Base-by-base conservation (phyloP, 1,140 invertebrate genomes). In the Drosophila nasuta region DNA sequence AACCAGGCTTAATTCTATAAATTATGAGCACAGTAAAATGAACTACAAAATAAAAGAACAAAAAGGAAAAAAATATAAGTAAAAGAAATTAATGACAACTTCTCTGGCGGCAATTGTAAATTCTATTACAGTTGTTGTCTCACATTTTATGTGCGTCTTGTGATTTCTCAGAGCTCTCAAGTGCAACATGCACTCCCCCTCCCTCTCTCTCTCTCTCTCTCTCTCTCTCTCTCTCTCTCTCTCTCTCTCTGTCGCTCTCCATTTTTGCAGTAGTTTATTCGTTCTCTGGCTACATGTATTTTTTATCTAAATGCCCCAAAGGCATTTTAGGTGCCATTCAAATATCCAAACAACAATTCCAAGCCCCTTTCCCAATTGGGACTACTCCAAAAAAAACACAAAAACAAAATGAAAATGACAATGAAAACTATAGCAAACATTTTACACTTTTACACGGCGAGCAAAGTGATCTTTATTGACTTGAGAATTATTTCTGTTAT, bases 221-320 rank as follows among this genome's bases (percentile, higher is more conserved):
- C 38, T 35, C 56, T 69, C 35, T 77, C 45, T 67, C 13, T 20
- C 5, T 67, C n/a, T 66, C 38, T 35, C 56, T 69, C 41, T 77
- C 38, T 67, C 13, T 20, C 5, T 67, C n/a, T 66, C 25, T 73
- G 48, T 74, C 49, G 62, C 4, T 64, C 15, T 63, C 51, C 68
- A 76, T 76, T 58, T 25, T 74, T 56, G 25, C 54, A 65, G 48
- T 54, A 43, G 33, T 52, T 68, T 38, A 45, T 62, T 58, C 64
- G 13, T 45, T 73, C 60, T 63, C 59, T 59, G 77, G 73, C 77
- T 71, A 70, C 82, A 85, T 85, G 82, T 71, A 82, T 86, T 86
- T 87, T 83, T 83, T 88, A 87, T 87, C 83, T 75, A 80, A 87
- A 87, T 83, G 77, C 80, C 83, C 83, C 71, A 80, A 88, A 87